These are phyloP conservation scores for Galagoides demidoff DNA, from an alignment of 2,797 vertebrate genomes.

Conservation along the genomic window DNA sequence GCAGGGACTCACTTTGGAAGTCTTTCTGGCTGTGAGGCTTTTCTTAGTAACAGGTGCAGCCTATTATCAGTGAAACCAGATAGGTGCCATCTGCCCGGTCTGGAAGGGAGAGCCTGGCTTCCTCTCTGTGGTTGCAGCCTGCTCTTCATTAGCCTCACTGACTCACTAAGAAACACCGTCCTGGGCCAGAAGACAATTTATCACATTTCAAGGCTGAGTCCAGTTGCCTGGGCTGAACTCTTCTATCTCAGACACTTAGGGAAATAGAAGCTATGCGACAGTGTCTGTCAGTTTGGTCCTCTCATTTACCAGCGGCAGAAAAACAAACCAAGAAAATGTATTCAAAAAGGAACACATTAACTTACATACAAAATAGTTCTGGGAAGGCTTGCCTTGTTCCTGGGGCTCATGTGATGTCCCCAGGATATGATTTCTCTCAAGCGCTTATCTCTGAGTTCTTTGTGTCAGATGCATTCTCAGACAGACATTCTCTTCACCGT, in stretches of 20 bases:
- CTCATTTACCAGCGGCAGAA: constrained; percentile 29
- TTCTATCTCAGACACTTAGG: background rate
- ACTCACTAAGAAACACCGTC: background rate
- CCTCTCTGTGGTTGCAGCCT: background rate
- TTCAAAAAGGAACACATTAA: background rate
- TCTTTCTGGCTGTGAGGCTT: background rate
- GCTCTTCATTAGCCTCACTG: background rate
- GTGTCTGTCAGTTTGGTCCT: background rate
- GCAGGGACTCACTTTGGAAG: background rate
- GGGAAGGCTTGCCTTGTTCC: background rate
- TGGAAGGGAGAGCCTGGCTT: background rate
- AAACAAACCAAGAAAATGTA: background rate
- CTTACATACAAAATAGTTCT: background rate
- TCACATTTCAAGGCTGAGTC: constrained; percentile 48
- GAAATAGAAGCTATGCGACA: background rate
- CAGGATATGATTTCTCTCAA: background rate
- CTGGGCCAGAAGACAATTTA: background rate
- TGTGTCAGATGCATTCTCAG: background rate
- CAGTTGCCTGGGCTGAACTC: constrained; percentile 22
- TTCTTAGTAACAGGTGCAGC: constrained; percentile 25
- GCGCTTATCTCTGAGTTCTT: background rate
- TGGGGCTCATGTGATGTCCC: background rate
- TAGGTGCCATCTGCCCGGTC: background rate
- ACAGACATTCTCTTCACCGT: background rate
- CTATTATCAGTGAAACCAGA: constrained; percentile 32